Conservation (phyloP, 2,797 vertebrate genomes). For the Diglossa cyanea region DNA sequence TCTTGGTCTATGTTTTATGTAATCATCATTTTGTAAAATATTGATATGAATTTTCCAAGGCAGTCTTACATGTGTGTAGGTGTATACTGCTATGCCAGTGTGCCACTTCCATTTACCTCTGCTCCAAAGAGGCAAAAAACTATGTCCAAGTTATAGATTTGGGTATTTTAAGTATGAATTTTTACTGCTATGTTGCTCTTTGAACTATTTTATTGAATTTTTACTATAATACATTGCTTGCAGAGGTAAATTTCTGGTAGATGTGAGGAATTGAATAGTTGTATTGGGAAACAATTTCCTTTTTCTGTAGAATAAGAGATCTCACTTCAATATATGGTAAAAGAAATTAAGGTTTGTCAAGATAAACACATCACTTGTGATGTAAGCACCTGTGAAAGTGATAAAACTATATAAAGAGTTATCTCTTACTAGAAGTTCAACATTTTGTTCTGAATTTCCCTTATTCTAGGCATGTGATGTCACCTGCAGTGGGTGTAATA, state of each 20-base stretch:
- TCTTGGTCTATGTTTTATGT: not conserved
- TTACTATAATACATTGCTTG: not conserved
- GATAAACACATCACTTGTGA: not conserved
- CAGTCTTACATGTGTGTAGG: fast-evolving
- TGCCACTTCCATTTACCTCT: not conserved
- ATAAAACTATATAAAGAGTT: not conserved
- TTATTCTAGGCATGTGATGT: not conserved
- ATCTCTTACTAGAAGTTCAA: not conserved
- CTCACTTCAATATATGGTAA: not conserved
- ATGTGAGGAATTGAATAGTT: not conserved
- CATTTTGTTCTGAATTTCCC: not conserved
- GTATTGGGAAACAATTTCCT: not conserved
- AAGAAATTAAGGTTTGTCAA: not conserved
- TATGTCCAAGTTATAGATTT: not conserved
- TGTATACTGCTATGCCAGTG: not conserved
- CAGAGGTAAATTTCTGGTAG: not conserved
- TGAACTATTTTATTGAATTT: not conserved
- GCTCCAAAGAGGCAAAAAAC: not conserved
- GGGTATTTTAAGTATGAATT: fast-evolving
- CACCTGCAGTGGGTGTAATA: not conserved
- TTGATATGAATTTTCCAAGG: not conserved
- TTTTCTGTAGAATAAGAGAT: not conserved
- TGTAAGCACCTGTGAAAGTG: not conserved
- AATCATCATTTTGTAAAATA: not conserved
- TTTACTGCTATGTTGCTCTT: not conserved